phyloP scores from a whole-genome alignment of 1,140 invertebrate species.

The Drosophila ercepeae region DNA sequence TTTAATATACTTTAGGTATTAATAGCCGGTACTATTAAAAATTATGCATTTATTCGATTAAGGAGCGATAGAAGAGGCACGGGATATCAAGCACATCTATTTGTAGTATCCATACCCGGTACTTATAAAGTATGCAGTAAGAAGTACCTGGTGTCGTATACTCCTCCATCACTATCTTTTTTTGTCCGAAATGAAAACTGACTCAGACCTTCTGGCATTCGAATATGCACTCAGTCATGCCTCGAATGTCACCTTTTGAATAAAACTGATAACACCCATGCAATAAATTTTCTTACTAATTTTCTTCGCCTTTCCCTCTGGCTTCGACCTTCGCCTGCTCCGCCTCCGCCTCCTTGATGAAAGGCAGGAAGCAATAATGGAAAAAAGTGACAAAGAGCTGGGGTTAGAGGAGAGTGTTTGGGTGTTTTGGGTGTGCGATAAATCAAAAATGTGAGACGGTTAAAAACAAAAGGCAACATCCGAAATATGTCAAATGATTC shows the following conservation, averaged over 20 bases:
- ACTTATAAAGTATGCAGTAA: too few species aligned
- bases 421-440: slow-evolving; percentile 27
- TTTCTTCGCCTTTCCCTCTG: slow-evolving; percentile 58
- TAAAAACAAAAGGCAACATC: slow-evolving; percentile 59
- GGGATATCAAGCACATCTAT: too few species aligned
- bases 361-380: slow-evolving; percentile 32
- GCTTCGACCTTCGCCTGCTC: slow-evolving; percentile 18
- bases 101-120: too few species aligned
- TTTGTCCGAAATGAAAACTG: slow-evolving; percentile 1
- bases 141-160: background rate
- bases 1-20: too few species aligned
- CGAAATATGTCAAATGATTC: slow-evolving; percentile 78
- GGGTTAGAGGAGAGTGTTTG: background rate
- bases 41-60: too few species aligned
- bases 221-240: slow-evolving; percentile 27
- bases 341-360: slow-evolving; percentile 40
- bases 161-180: background rate
- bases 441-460: slow-evolving; percentile 64
- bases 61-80: too few species aligned
- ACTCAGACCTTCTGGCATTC: slow-evolving; percentile 11
- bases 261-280: slow-evolving; percentile 47
- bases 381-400: background rate
- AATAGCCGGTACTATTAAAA: too few species aligned
- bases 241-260: slow-evolving; percentile 3
- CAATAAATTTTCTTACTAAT: slow-evolving; percentile 76